These are phyloP conservation scores for Nysson spinosus DNA, from an alignment of 2,888 invertebrate genomes.

Conservation along the genomic window DNA sequence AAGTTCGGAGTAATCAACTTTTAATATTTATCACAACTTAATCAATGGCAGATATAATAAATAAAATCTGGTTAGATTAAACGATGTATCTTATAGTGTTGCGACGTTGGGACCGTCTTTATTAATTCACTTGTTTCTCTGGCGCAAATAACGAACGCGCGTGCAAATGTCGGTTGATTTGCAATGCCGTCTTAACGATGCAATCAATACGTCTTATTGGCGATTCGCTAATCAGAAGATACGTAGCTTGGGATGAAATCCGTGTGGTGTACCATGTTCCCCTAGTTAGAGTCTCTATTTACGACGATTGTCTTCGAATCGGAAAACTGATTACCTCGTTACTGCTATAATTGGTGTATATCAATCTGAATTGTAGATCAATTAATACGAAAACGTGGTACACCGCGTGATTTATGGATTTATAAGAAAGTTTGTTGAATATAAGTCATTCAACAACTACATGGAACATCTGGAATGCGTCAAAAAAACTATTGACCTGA, in stretches of 20 bases:
- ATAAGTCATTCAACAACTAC: neutral
- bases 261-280: conserved; percentile 30
- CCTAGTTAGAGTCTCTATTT: conserved; percentile 25
- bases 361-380: conserved; percentile 3
- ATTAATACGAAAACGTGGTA: conserved; percentile 11
- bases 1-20: too few species aligned
- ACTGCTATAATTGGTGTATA: conserved; percentile 15
- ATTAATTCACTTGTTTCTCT: conserved; percentile 13
- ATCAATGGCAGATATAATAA: too few species aligned
- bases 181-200: conserved; percentile 53
- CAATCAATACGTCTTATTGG: conserved; percentile 59
- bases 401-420: neutral
- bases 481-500: conserved; percentile 32
- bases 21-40: too few species aligned
- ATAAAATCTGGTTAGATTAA: too few species aligned
- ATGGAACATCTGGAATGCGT: conserved; percentile 29
- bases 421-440: neutral
- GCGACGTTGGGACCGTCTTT: too few species aligned
- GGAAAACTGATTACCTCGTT: conserved; percentile 22
- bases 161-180: conserved; percentile 17
- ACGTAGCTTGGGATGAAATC: conserved; percentile 29
- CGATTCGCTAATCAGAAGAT: conserved; percentile 43
- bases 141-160: neutral
- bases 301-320: conserved; percentile 30
- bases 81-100: too few species aligned